Evolutionary conservation across 2,113 vertebrate species (phyloP), one percentile per base, ranked within the genome.

Genomic region (Xerus inauris): DNA sequence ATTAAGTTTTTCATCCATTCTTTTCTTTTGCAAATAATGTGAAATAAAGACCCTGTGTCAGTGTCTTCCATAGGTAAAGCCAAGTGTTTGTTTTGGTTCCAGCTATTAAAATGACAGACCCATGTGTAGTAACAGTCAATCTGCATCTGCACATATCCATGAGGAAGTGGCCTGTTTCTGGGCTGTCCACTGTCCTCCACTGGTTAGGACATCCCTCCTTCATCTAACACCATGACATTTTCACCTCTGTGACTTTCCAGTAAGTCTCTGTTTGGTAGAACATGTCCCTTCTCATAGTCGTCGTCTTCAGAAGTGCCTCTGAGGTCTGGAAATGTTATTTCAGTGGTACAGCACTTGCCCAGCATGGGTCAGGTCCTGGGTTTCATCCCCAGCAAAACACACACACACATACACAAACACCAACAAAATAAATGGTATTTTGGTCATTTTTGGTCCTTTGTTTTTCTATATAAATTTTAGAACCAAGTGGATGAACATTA

Each of bases 141-240:
- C 13, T 0, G 12, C 1, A 5, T 16, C n/a, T 80, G 6, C 42
- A 49, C 14, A n/a, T 4, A 1, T 3, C 0, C 0, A 6, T 24
- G 11, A 35, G 59, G 45, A 30, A 47, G 26, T 7, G n/a, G 6
- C 89, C 5, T 10, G 73, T n/a, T 17, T 73, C 72, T 42, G 16
- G 12, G 10, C 80, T 51, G 13, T 51, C 49, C 49, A 4, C 16
- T 51, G 13, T 12, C 1, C 4, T 24, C n/a, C 32, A 9, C 0
- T 6, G 24, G 35, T 32, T 40, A 9, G 67, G 12, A 7, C 3
- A 6, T 49, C 72, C 32, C 76, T 35, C 57, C 62, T 5, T 1
- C 24, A 57, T 28, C 45, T 65, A 10, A 10, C 1, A 17, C n/a
- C 8, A 14, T 6, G 8, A 19, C 45, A 8, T 1, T 0, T 42